Conservation (phyloP, 2,888 invertebrate genomes). For the Drosophila tripunctata region DNA sequence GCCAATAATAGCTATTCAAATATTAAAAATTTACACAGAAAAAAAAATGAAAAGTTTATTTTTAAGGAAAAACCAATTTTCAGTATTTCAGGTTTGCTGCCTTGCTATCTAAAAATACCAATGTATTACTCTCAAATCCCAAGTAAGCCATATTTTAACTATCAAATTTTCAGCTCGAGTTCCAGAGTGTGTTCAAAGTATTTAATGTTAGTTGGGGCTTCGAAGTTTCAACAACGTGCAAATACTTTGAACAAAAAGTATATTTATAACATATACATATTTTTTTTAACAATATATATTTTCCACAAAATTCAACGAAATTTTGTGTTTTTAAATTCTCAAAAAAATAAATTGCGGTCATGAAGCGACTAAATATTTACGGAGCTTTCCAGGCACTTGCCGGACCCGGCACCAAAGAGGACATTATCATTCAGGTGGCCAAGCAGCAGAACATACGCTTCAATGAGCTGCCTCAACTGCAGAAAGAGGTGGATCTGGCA, state of each 20-base stretch:
- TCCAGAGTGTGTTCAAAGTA: background rate
- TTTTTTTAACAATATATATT: background rate
- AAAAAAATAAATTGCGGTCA: slow-evolving; percentile 6
- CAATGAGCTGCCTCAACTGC: slow-evolving; percentile 36
- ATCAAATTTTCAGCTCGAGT: background rate
- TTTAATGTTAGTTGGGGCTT: background rate
- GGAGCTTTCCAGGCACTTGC: slow-evolving; percentile 21
- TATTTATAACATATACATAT: too few relatives aligned
- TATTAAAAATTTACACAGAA: too few relatives aligned
- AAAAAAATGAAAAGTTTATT: too few relatives aligned
- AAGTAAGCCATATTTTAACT: slow-evolving; percentile 3
- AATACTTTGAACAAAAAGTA: slow-evolving; percentile 1
- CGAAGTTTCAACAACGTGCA: background rate
- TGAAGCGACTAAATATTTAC: slow-evolving; percentile 39
- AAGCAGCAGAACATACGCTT: slow-evolving; percentile 45
- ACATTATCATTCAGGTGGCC: slow-evolving; percentile 46
- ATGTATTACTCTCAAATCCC: background rate
- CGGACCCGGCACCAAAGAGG: slow-evolving; percentile 39
- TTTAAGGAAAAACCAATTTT: too few relatives aligned
- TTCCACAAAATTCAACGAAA: slow-evolving; percentile 11
- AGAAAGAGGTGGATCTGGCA: slow-evolving; percentile 34
- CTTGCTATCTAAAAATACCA: too few relatives aligned
- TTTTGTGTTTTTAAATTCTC: slow-evolving; percentile 5
- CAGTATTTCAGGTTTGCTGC: too few relatives aligned
- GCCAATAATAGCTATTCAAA: too few relatives aligned